Evolutionary conservation across 1,140 invertebrate species (phyloP).

Genomic region (Trichoplusia ni): DNA sequence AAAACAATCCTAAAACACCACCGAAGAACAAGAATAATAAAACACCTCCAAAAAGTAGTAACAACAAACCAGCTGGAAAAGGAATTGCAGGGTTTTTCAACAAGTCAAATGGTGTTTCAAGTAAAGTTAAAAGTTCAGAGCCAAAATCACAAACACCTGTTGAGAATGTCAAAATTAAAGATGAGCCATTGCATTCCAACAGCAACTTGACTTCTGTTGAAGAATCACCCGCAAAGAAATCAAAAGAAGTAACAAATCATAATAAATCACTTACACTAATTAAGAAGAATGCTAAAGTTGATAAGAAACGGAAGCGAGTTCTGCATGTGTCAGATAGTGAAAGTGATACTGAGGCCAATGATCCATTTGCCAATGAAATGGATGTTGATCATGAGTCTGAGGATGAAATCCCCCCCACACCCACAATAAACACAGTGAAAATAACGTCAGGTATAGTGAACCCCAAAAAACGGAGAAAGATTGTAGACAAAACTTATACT

Average conservation of each 20-base stretch:
- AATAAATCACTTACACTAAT: conserved; percentile 51
- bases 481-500: conserved; percentile 75
- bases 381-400: conserved; percentile 56
- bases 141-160: conserved; percentile 16
- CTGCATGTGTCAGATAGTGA: conserved; percentile 74
- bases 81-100: conserved; percentile 68
- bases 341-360: conserved; percentile 65
- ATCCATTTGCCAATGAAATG: conserved; percentile 57
- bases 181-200: conserved; percentile 2
- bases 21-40: conserved; percentile 38
- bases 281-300: conserved; percentile 66
- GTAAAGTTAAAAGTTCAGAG: conserved; percentile 16
- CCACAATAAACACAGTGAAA: conserved; percentile 60
- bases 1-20: conserved; percentile 29
- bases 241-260: conserved; percentile 27
- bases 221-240: conserved; percentile 4
- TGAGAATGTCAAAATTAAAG: background rate
- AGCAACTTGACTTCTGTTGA: background rate
- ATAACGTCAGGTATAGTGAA: conserved; percentile 71
- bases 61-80: conserved; percentile 50
- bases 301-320: conserved; percentile 73
- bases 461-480: conserved; percentile 71
- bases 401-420: conserved; percentile 77
- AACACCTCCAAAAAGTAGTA: conserved; percentile 38
- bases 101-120: conserved; percentile 44